Evolutionary conservation across 2,113 vertebrate species (phyloP).

Genomic region (Furnarius figulus): DNA sequence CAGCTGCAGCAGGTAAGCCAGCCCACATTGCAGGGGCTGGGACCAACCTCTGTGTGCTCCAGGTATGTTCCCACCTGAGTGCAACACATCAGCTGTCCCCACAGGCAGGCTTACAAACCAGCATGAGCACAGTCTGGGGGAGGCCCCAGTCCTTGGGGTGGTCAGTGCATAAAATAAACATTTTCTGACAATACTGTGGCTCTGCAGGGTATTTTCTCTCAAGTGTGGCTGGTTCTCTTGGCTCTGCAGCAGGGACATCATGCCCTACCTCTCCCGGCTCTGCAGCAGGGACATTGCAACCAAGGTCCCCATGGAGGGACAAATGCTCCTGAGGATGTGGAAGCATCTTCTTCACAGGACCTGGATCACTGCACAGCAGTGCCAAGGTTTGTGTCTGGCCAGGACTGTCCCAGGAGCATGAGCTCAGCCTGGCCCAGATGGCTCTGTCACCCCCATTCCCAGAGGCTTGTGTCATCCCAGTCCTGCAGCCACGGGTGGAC

Average conservation of each 20-base stretch:
- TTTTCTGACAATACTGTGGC: neutral
- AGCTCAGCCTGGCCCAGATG: neutral
- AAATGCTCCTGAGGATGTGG: neutral
- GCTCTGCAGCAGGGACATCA: neutral
- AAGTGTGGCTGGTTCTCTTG: neutral
- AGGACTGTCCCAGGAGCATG: neutral
- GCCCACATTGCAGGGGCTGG: neutral
- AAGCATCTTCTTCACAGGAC: neutral
- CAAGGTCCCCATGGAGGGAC: neutral
- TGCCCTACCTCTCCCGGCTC: neutral
- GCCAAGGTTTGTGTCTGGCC: neutral
- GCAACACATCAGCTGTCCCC: neutral
- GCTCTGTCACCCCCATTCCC: neutral
- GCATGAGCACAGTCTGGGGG: slow-evolving; percentile 76
- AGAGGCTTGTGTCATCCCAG: neutral
- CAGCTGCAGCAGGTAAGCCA: neutral
- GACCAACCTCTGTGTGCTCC: neutral
- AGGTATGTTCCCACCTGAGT: neutral
- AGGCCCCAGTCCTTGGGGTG: slow-evolving; percentile 47
- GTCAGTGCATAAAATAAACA: neutral
- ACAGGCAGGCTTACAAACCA: slow-evolving; percentile 40
- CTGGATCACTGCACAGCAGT: neutral
- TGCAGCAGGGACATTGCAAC: neutral
- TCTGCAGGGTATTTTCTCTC: neutral
- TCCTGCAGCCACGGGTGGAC: neutral